Percentiles rank a stretch among this genome's conserved stretches.
Evolutionary conservation across 2,888 invertebrate genomes (phyloP).

Genomic region (Cheilosia vernalis): DNA sequence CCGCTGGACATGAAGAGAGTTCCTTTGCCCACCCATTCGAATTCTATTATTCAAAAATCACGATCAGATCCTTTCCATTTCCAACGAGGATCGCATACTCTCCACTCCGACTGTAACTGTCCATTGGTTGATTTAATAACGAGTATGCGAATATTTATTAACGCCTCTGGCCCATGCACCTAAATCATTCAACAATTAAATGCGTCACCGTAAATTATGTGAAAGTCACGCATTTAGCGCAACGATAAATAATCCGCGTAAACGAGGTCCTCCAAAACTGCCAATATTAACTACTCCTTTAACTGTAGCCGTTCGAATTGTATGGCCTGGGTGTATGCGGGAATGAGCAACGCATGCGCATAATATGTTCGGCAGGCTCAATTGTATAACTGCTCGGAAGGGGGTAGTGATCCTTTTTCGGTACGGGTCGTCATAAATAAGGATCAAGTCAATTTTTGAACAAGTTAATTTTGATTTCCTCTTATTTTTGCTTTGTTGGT

Average conservation of each 20-base stretch:
- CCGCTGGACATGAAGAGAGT: too few species aligned
- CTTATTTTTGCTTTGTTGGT: conserved; percentile 20
- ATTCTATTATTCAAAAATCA: too few species aligned
- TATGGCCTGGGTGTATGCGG: background rate
- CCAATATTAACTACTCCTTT: conserved; percentile 12
- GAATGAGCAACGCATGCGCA: background rate
- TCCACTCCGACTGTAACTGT: conserved; percentile 9
- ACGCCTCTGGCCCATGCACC: conserved; percentile 69
- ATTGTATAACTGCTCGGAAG: conserved; percentile 37
- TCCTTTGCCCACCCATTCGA: too few species aligned
- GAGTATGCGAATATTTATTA: conserved; percentile 68
- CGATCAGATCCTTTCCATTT: too few species aligned
- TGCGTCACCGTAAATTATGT: conserved; percentile 71
- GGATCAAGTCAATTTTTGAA: conserved; percentile 68
- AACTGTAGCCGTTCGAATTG: conserved; percentile 21
- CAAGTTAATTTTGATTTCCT: conserved; percentile 65
- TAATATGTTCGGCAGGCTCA: conserved; percentile 1
- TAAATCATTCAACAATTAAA: conserved; percentile 74
- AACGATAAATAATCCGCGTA: conserved; percentile 62
- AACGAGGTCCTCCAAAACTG: conserved; percentile 19
- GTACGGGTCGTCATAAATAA: conserved; percentile 55
- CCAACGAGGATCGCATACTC: background rate
- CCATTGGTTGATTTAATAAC: conserved; percentile 64
- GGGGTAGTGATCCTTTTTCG: conserved; percentile 56
- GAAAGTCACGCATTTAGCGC: conserved; percentile 71